Percentiles rank a stretch among this genome's conserved stretches.
Evolutionary conservation across 92 coral and sea anemone species (phyloP).

Genomic region (Porites rus): DNA sequence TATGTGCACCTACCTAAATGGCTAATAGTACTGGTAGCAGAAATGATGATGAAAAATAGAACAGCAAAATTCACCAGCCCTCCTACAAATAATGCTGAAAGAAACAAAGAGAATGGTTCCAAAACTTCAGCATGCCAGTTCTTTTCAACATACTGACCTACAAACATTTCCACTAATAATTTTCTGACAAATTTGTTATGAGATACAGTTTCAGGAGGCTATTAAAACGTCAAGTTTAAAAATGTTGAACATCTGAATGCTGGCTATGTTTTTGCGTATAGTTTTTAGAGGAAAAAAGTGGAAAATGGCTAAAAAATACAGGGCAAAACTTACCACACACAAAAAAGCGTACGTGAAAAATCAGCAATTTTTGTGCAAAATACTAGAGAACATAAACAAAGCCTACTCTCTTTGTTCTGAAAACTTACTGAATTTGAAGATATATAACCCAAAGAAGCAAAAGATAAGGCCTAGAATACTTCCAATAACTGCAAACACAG

Average conservation of each 20-base stretch:
- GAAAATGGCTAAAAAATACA: no score
- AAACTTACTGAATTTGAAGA: conserved; percentile 82
- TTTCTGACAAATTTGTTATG: no score
- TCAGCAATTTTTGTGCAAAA: no score
- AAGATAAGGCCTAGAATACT: conserved; percentile 75
- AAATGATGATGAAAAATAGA: conserved; percentile 75
- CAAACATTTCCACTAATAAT: no score
- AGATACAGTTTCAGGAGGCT: no score
- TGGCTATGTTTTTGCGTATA: background rate
- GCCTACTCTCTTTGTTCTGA: no score
- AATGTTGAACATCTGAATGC: background rate
- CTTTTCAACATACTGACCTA: no score
- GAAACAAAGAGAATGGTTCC: background rate
- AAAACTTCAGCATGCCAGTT: background rate
- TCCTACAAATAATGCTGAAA: conserved; percentile 86
- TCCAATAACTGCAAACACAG: conserved; percentile 83
- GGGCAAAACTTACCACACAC: no score
- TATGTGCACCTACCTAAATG: conserved; percentile 67
- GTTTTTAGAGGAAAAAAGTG: no score
- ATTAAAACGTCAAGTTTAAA: no score
- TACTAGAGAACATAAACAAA: no score
- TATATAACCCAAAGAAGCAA: conserved; percentile 88
- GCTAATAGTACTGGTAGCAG: conserved; percentile 70
- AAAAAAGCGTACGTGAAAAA: background rate
- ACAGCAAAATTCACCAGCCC: conserved; percentile 84